Base-by-base conservation (phyloP, 2,888 invertebrate species). In the Melinaea marsaeus region DNA sequence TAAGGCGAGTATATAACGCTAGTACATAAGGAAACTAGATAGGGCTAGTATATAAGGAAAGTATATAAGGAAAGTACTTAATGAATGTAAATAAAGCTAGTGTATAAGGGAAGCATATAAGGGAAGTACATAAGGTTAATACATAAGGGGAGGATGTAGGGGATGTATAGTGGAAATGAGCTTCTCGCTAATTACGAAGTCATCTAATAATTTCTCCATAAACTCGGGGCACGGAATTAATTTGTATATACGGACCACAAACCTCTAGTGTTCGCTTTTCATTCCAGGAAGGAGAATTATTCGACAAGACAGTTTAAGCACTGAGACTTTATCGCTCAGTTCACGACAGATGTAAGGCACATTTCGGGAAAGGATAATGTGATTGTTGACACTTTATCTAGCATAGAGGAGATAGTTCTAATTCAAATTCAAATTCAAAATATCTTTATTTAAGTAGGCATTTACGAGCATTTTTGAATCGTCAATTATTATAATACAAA, bases 371-470 rank as follows among this genome's bases (percentile, higher is more conserved):
- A 60, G 47, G 51, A 60, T n/a, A 64, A 64, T 13, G 57, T 57
- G 5, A 51, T 64, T 42, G 47, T 56, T n/a, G 63, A 60, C 42
- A 65, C 73, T 2, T 63, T 79, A 32, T 77, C 71, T 13, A 66
- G 76, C 11, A 59, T 75, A 4, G 68, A 68, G 22, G 62, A 62
- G 22, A 22, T 22, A 22, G 22, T 22, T 22, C 22, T 22, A 22
- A 22, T 22, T 22, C 22, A 22, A 22, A 22, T 22, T 22, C 22
- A 22, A 22, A 22, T 22, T 22, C 22, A 22, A 22, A 22, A 22
- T 22, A 22, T 22, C 22, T 22, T 22, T 22, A 22, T 22, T 22
- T 22, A 22, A 22, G 22, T 22, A 22, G 22, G 22, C 22, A 22
- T 22, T 22, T 22, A 22, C 22, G 22, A 22, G 22, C 22, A 22